Percentiles rank a stretch among this genome's conserved stretches.
Conservation (phyloP, 2,113 vertebrate genomes). For the Hemiprocne comata region DNA sequence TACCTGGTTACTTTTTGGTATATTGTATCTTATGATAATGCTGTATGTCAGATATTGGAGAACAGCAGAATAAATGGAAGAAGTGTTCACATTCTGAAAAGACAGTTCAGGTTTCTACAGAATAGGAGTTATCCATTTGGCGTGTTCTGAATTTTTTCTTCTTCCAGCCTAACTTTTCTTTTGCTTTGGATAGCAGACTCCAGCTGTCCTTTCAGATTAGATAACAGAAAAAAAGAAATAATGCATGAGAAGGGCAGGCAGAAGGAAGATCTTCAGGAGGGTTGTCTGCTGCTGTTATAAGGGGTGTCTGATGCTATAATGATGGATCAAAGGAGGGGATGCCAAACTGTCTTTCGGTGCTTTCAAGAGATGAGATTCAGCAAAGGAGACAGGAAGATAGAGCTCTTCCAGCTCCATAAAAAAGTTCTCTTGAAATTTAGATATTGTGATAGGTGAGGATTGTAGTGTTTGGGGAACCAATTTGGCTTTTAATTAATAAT, state of each 20-base stretch:
- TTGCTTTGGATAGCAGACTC: background rate
- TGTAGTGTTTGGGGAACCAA: background rate
- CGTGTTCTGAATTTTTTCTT: background rate
- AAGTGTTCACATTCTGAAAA: background rate
- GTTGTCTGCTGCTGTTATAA: background rate
- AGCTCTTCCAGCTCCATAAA: background rate
- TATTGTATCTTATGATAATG: background rate
- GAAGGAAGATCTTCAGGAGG: background rate
- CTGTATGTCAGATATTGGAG: background rate
- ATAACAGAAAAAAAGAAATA: background rate
- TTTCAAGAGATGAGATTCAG: background rate
- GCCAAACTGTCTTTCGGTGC: background rate
- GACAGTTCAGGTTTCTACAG: background rate
- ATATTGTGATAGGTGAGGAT: background rate
- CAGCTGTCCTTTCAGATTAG: background rate
- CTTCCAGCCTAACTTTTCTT: background rate
- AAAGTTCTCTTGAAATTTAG: background rate
- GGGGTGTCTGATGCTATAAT: background rate
- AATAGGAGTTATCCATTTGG: background rate
- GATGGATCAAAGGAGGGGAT: accelerated
- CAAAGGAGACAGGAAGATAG: background rate
- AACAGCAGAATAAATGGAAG: background rate
- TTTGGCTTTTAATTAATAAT: background rate
- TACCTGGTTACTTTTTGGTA: background rate
- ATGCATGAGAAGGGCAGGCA: background rate